Conservation (phyloP, 35 echinoderm and acorn worm species). For the Lytechinus variegatus region DNA sequence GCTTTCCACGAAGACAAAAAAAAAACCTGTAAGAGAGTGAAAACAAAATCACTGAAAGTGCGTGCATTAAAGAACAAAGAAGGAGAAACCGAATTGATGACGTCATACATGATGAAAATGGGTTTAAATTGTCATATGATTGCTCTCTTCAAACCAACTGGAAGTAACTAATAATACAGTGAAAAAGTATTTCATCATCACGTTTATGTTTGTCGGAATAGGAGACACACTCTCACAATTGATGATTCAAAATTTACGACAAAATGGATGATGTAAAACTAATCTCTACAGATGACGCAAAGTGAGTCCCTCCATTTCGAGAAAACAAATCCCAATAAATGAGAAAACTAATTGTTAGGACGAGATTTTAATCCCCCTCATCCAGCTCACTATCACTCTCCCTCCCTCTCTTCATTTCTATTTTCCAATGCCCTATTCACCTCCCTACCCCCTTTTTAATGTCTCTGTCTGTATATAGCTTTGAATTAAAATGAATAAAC, state of each 20-base stretch:
- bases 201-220: neutral
- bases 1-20: no score
- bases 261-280: neutral
- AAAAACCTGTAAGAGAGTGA: no score
- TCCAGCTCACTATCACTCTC: neutral
- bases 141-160: neutral
- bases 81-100: neutral
- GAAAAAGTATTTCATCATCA: neutral
- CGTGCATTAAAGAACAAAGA: no score
- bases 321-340: neutral
- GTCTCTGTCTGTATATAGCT: no score
- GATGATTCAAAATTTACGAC: neutral
- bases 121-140: neutral
- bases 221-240: neutral
- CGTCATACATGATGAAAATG: neutral
- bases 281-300: neutral
- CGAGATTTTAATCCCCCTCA: neutral
- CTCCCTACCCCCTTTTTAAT: no score
- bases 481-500: no score
- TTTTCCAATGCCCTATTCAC: no score
- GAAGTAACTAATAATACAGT: no score
- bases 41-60: no score
- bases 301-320: neutral
- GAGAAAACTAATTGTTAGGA: neutral
- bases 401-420: no score